Percentiles rank a stretch among this genome's conserved stretches.
These are phyloP conservation scores for Lydus trimaculatus DNA, from an alignment of 2,888 invertebrate genomes.

Conservation along the genomic window DNA sequence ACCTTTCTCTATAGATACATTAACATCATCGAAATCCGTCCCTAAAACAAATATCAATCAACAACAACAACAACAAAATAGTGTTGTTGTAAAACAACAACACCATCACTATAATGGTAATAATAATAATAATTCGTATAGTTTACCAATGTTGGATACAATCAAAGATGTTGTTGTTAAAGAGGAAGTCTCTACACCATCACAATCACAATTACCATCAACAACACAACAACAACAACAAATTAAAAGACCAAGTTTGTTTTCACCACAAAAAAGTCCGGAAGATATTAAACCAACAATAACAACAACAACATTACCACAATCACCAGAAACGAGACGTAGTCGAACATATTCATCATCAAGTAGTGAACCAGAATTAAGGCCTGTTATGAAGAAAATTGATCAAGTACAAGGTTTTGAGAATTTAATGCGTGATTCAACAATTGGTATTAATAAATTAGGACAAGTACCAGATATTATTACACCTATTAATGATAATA, in stretches of 20 bases:
- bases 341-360: constrained; percentile 58
- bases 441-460: constrained; percentile 55
- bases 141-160: constrained; percentile 8
- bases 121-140: constrained; percentile 24
- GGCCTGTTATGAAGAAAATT: constrained; percentile 69
- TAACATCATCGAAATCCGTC: constrained; percentile 52
- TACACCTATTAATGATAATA: constrained; percentile 47
- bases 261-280: constrained; percentile 71
- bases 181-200: constrained; percentile 34
- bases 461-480: constrained; percentile 51
- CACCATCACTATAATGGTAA: constrained; percentile 34
- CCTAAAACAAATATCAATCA: constrained; percentile 42
- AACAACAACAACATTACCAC: constrained; percentile 32
- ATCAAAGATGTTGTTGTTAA: constrained; percentile 34
- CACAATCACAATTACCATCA: constrained; percentile 29
- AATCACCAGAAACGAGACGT: constrained; percentile 40
- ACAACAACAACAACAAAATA: not conserved
- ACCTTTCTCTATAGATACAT: constrained; percentile 50
- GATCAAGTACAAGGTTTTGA: constrained; percentile 71
- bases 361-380: constrained; percentile 67
- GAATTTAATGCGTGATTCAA: constrained; percentile 65
- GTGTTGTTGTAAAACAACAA: not conserved
- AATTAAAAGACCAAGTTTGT: constrained; percentile 68
- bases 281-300: constrained; percentile 35
- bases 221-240: constrained; percentile 25